Percentiles rank a stretch among this genome's conserved stretches.
phyloP scores from a whole-genome alignment of 1,140 invertebrate genomes.

The Bombus pyrosoma region DNA sequence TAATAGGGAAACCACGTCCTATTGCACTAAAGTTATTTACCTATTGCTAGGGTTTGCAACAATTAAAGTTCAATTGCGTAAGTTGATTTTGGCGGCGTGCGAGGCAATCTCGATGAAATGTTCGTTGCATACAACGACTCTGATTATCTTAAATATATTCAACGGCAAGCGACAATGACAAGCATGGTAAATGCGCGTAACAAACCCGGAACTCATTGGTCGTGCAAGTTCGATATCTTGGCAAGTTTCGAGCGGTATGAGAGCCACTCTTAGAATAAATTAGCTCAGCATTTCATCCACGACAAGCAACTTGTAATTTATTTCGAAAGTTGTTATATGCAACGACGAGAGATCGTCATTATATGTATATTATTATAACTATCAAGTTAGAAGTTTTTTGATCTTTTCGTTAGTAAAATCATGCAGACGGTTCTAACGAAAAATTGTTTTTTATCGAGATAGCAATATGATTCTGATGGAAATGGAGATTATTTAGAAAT shows the following conservation, averaged over 20 bases:
- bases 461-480: neutral
- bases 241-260: neutral
- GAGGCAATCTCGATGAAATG: neutral
- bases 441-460: too few species aligned
- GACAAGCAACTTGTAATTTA: neutral
- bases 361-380: too few species aligned
- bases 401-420: too few species aligned
- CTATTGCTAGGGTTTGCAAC: too few species aligned
- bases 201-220: constrained; percentile 3
- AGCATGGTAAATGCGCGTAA: constrained; percentile 10
- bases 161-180: constrained; percentile 13
- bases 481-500: neutral
- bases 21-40: too few species aligned
- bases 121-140: neutral
- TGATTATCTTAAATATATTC: constrained; percentile 32
- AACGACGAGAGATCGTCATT: too few species aligned
- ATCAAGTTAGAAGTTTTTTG: too few species aligned
- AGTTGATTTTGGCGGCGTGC: neutral
- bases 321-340: too few species aligned
- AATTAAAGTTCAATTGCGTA: neutral
- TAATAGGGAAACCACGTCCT: too few species aligned
- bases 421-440: neutral
- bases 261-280: neutral
- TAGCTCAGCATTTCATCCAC: neutral
- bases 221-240: constrained; percentile 20